phyloP scores from a whole-genome alignment of 2,113 vertebrate genomes.

The Aegithalos caudatus region DNA sequence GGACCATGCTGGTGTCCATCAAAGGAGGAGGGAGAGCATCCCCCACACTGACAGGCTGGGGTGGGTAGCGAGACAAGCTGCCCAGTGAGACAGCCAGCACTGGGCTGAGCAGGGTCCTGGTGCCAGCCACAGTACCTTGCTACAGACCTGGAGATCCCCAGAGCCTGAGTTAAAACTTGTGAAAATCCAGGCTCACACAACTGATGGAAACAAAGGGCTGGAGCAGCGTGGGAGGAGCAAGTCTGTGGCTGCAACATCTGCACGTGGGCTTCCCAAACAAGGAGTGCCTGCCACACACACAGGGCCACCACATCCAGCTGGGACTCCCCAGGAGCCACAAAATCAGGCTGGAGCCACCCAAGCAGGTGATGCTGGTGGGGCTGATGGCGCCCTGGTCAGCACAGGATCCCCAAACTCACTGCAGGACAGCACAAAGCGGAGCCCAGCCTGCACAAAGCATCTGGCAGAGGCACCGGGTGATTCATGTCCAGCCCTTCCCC shows the following conservation, averaged over 20 bases:
- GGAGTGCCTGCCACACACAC: neutral
- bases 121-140: neutral
- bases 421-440: neutral
- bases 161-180: neutral
- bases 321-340: neutral
- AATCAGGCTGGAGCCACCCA: neutral
- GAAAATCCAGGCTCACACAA: neutral
- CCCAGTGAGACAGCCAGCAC: neutral
- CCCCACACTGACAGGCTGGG: neutral
- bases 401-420: neutral
- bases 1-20: accelerated
- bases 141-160: neutral
- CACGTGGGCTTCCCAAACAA: neutral
- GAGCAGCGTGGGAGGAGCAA: neutral
- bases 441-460: slow-evolving; percentile 11
- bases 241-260: neutral
- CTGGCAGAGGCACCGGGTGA: slow-evolving; percentile 47
- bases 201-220: neutral
- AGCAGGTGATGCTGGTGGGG: neutral
- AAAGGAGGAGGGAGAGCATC: neutral
- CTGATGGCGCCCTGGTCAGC: neutral
- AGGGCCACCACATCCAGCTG: neutral
- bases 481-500: slow-evolving; percentile 63
- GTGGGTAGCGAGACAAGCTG: neutral
- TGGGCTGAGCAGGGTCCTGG: neutral